Conservation (phyloP, 2,113 vertebrate species). For the Eublepharis macularius region DNA sequence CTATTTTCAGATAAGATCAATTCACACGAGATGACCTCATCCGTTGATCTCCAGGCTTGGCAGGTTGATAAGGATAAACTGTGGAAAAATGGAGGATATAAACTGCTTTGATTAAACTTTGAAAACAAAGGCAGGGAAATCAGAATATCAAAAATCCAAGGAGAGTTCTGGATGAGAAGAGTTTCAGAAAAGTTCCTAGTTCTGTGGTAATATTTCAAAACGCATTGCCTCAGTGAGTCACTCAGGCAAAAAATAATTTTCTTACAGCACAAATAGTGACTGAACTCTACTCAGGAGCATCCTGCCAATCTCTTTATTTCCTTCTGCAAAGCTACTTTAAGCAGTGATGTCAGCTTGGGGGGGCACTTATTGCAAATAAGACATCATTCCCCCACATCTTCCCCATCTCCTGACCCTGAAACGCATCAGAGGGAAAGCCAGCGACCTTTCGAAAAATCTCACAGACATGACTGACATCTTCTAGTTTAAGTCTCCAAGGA, state of each 20-base stretch:
- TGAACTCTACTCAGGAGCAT: neutral
- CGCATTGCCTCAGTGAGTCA: neutral
- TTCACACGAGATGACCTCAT: too few relatives aligned
- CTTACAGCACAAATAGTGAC: neutral
- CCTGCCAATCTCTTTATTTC: neutral
- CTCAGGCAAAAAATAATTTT: neutral
- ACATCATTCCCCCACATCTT: neutral
- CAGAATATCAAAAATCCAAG: too few relatives aligned
- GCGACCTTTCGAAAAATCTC: slow-evolving; percentile 5
- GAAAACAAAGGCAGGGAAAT: too few relatives aligned
- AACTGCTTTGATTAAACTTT: too few relatives aligned
- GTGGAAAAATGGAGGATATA: too few relatives aligned
- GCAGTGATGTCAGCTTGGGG: fast-evolving
- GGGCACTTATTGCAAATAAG: neutral
- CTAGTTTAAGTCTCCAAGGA: slow-evolving; percentile 26
- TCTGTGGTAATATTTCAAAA: neutral
- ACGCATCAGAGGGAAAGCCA: neutral
- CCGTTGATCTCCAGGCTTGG: too few relatives aligned
- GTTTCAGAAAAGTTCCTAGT: too few relatives aligned
- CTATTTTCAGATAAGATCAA: too few relatives aligned
- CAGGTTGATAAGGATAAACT: too few relatives aligned
- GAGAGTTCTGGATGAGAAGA: too few relatives aligned
- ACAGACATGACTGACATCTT: slow-evolving; percentile 35
- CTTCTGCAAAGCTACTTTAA: neutral
- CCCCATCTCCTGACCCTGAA: fast-evolving